phyloP scores from a whole-genome alignment of 2,113 vertebrate species.

The Equus przewalskii region DNA sequence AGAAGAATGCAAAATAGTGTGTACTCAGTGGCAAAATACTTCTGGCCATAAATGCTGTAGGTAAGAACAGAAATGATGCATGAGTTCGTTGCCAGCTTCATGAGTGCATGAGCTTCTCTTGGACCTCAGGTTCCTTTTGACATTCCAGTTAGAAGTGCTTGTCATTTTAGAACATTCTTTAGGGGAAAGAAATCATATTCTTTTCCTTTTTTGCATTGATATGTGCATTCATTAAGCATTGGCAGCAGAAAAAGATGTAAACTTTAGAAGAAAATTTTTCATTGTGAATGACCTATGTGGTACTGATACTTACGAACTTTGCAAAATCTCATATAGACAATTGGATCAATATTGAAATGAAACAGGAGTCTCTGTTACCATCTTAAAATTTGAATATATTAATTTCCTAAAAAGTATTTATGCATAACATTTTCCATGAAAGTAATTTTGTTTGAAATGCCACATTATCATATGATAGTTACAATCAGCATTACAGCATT shows the following conservation, averaged over 20 bases:
- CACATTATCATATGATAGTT: slow-evolving; percentile 55
- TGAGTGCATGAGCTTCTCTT: fast-evolving
- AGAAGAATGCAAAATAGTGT: not conserved
- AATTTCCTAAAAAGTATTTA: slow-evolving; percentile 50
- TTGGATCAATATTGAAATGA: slow-evolving; percentile 18
- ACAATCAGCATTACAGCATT: not conserved
- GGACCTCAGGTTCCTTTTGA: not conserved
- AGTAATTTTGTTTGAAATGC: slow-evolving; percentile 63
- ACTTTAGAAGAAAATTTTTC: not conserved
- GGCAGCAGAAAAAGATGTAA: not conserved
- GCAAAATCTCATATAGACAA: not conserved
- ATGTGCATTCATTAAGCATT: not conserved
- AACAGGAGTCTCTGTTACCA: not conserved
- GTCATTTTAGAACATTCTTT: not conserved
- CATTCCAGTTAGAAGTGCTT: not conserved
- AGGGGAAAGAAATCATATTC: not conserved
- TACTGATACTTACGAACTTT: not conserved
- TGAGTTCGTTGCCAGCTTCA: not conserved
- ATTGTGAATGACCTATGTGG: not conserved
- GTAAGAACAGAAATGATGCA: not conserved
- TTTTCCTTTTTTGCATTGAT: not conserved
- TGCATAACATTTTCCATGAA: not conserved
- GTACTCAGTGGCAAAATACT: not conserved
- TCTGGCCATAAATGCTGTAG: not conserved
- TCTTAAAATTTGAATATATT: not conserved